Conservation (phyloP, 2,113 vertebrate species). For the Scophthalmus maximus region DNA sequence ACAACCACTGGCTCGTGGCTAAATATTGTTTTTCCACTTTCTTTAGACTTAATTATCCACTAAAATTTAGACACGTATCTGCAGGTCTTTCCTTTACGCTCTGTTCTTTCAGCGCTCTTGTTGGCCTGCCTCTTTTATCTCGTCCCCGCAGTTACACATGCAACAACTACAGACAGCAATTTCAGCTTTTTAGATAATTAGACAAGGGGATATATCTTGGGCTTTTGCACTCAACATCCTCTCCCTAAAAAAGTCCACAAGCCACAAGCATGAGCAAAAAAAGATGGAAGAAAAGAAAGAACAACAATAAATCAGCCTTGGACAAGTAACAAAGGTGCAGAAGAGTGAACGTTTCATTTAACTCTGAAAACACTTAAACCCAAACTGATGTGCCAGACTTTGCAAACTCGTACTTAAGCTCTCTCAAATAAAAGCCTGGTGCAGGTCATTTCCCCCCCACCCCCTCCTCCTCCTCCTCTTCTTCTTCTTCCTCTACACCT, state of each 20-base stretch:
- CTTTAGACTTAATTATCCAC: constrained; percentile 27
- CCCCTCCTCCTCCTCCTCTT: too few species aligned
- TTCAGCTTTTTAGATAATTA: constrained; percentile 76
- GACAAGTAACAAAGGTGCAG: constrained; percentile 90
- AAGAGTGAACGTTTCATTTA: constrained; percentile 84
- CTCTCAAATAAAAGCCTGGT: constrained; percentile 45
- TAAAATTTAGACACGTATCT: constrained; percentile 21
- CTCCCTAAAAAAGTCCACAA: constrained; percentile 84
- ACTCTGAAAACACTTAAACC: constrained; percentile 83
- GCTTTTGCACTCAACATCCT: constrained; percentile 60
- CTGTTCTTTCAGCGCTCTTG: constrained; percentile 20
- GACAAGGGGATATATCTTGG: constrained; percentile 84
- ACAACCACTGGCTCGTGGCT: constrained; percentile 9
- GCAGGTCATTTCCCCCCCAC: constrained; percentile 28
- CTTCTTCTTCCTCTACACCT: constrained; percentile 50
- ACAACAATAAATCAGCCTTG: constrained; percentile 68
- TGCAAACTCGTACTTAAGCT: constrained; percentile 44
- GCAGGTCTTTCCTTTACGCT: not conserved
- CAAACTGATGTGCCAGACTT: constrained; percentile 65
- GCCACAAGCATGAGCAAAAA: constrained; percentile 88
- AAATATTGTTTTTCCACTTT: not conserved
- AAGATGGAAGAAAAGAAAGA: constrained; percentile 83
- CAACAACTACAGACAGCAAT: constrained; percentile 68
- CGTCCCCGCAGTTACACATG: constrained; percentile 48
- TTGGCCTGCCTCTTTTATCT: not conserved